phyloP scores from a whole-genome alignment of 2,888 invertebrate genomes.

The Cylindroiulus punctatus region DNA sequence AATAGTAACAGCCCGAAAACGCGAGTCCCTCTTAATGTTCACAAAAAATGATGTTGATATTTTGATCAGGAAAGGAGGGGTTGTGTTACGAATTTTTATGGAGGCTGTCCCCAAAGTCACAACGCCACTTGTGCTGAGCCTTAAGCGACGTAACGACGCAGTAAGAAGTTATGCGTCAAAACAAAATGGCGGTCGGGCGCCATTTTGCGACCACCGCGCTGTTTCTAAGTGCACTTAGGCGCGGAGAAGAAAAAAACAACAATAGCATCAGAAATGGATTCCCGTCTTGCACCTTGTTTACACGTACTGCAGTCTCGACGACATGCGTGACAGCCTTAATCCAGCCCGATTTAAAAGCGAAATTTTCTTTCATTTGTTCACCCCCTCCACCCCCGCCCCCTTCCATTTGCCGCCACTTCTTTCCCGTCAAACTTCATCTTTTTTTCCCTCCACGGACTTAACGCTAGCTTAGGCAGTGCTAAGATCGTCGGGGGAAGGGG shows the following conservation, averaged over 20 bases:
- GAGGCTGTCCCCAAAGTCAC: too few species aligned
- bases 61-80: too few species aligned
- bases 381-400: not conserved
- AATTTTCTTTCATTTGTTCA: not conserved
- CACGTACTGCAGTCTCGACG: not conserved
- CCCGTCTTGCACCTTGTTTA: conserved; percentile 9
- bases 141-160: not conserved
- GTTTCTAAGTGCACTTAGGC: conserved; percentile 25
- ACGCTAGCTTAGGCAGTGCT: not conserved
- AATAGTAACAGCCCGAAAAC: too few species aligned
- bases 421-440: conserved; percentile 21
- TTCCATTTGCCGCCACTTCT: conserved; percentile 21
- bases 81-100: too few species aligned
- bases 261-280: not conserved
- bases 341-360: not conserved
- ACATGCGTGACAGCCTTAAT: conserved; percentile 22
- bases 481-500: not conserved
- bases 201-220: not conserved
- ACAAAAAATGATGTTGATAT: too few species aligned
- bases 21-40: too few species aligned
- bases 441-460: not conserved
- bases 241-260: not conserved
- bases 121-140: too few species aligned
- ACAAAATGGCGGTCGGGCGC: not conserved
- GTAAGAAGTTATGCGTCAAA: not conserved